These are phyloP conservation scores for Timema podura DNA, from an alignment of 2,888 invertebrate genomes.

Conservation along the genomic window DNA sequence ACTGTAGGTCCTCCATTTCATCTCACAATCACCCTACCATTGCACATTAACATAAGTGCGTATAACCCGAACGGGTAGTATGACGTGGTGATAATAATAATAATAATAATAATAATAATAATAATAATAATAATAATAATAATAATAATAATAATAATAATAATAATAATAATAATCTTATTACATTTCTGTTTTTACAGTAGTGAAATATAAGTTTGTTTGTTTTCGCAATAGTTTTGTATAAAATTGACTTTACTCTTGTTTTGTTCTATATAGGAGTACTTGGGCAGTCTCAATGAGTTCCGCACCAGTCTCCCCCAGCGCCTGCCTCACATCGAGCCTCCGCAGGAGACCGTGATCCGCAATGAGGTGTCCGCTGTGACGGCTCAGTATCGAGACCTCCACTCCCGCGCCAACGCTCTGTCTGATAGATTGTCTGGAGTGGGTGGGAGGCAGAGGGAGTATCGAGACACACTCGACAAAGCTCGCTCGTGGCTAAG, in stretches of 20 bases:
- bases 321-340: constrained; percentile 73
- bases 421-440: constrained; percentile 77
- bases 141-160: too few relatives aligned
- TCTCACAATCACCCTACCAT: too few relatives aligned
- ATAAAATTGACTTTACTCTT: constrained; percentile 8
- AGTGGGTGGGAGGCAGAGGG: constrained; percentile 70
- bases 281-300: constrained; percentile 76
- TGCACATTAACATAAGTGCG: too few relatives aligned
- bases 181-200: too few relatives aligned
- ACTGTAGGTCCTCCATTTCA: too few relatives aligned
- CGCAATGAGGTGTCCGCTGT: constrained; percentile 74
- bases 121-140: too few relatives aligned
- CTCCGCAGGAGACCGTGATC: constrained; percentile 69
- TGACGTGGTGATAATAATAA: too few relatives aligned
- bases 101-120: too few relatives aligned
- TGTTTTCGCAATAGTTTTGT: not conserved
- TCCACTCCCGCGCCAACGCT: constrained; percentile 75
- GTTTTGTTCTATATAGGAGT: constrained; percentile 56
- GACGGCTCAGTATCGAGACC: constrained; percentile 73
- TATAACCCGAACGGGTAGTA: too few relatives aligned
- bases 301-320: constrained; percentile 82
- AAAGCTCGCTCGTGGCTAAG: constrained; percentile 75
- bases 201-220: too few relatives aligned
- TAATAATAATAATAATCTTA: too few relatives aligned
- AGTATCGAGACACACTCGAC: constrained; percentile 79